phyloP scores from a whole-genome alignment of 92 coral and sea anemone genomes.

The Pocillopora meandrina region DNA sequence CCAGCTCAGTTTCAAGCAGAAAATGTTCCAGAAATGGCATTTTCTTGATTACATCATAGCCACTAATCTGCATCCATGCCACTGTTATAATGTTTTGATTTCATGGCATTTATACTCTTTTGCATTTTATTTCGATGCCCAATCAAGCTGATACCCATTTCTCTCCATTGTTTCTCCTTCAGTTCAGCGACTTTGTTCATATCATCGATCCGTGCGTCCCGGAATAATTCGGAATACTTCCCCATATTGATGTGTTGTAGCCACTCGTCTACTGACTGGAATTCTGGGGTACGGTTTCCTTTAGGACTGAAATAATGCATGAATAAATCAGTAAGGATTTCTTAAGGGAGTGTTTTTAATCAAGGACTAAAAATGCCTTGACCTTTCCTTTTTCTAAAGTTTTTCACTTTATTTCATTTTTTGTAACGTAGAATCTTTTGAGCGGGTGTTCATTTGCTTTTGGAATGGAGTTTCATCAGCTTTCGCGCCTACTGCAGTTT shows the following conservation, averaged over 20 bases:
- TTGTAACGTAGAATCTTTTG: too few species aligned
- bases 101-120: conserved; percentile 17
- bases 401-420: too few species aligned
- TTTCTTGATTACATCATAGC: neutral
- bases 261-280: neutral
- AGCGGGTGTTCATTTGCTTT: too few species aligned
- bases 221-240: neutral
- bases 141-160: neutral
- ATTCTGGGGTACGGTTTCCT: neutral
- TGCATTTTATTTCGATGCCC: conserved; percentile 16
- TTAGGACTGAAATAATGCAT: neutral
- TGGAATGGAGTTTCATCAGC: too few species aligned
- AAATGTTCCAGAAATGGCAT: neutral
- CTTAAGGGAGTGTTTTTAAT: neutral
- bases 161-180: neutral
- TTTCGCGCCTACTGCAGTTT: too few species aligned
- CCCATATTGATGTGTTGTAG: neutral
- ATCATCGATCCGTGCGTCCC: neutral
- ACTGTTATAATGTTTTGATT: neutral
- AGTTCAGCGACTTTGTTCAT: neutral
- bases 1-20: too few species aligned
- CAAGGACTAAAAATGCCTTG: neutral
- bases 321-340: neutral
- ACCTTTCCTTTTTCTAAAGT: too few species aligned
- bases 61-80: neutral